phyloP scores from a whole-genome alignment of 2,113 vertebrate species.

The Collichthys lucidus region DNA sequence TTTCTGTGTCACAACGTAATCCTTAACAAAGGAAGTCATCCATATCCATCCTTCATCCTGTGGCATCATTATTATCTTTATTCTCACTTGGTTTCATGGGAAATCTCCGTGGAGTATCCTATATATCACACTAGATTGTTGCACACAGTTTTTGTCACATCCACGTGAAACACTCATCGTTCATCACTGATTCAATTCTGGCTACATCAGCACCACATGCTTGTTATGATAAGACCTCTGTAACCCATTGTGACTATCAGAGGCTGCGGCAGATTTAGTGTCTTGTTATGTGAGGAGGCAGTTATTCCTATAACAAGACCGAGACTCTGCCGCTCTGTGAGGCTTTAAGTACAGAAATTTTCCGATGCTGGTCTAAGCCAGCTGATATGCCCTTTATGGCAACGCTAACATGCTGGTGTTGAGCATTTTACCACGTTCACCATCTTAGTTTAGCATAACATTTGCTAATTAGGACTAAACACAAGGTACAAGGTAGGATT shows the following conservation, averaged over 20 bases:
- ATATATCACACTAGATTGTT: neutral
- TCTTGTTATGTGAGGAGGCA: neutral
- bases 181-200: constrained; percentile 20
- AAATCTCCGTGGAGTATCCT: constrained; percentile 3
- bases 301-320: neutral
- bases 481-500: no score
- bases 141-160: neutral
- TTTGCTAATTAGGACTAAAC: no score
- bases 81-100: constrained; percentile 21
- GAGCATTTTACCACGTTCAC: no score
- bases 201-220: constrained; percentile 12
- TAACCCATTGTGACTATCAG: neutral
- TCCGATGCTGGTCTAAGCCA: no score
- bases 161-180: constrained; percentile 21
- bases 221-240: constrained; percentile 38
- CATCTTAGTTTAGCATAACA: no score
- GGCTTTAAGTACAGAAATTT: no score
- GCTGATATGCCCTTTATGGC: no score
- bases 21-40: constrained; percentile 50
- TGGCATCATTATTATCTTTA: constrained; percentile 23
- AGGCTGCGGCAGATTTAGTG: constrained; percentile 22
- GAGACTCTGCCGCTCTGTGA: neutral
- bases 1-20: constrained; percentile 56
- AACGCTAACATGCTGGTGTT: no score
- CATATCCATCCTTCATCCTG: constrained; percentile 2